Base-by-base conservation (phyloP, 2,113 vertebrate species). In the Seriola dumerili region DNA sequence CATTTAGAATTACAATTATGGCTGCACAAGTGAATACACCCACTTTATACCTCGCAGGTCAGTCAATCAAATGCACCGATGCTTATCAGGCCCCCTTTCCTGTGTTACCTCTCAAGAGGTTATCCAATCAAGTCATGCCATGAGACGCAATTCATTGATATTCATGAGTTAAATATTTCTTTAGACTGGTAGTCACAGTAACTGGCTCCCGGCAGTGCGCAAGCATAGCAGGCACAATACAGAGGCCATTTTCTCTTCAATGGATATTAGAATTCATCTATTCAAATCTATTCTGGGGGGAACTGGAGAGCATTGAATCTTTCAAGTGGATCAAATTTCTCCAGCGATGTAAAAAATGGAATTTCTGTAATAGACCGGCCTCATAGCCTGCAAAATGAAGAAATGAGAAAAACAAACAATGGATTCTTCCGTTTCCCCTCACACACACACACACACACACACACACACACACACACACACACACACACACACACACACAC, bases 31-130 rank as follows among this genome's bases (percentile, higher is more conserved):
- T 76, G 67, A 84, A 65, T 72, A 96, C 89, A 94, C 94, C 79
- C 96, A 94, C 21, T 96, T 89, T 93, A 96, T 96, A 96, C 95
- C 94, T 97, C 94, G 94, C 95, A 94, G 96, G 96, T 97, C 94
- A 89, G 87, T 91, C 89, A 91, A 78, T 91, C 78, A 86, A 62
- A 91, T 0, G 16, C 10, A 4, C 9, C 8, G 8, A 23, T 62
- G 57, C 82, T 73, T 71, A 40, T 62, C 65, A 61, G 29, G 14
- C 29, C 71, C 36, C 40, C 55, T 38, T 59, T 50, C 58, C 76
- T 12, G 21, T 5, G 8, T 78, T 61, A 61, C 73, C 72, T 66
- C 75, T 84, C 71, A 21, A 78, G 85, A 86, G 87, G 71, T 91
- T 87, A 87, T 87, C 90, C 85, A 92, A 93, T 91, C 88, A 93